Evolutionary conservation across 2,113 vertebrate genomes (phyloP).

Genomic region (Camelus dromedarius): DNA sequence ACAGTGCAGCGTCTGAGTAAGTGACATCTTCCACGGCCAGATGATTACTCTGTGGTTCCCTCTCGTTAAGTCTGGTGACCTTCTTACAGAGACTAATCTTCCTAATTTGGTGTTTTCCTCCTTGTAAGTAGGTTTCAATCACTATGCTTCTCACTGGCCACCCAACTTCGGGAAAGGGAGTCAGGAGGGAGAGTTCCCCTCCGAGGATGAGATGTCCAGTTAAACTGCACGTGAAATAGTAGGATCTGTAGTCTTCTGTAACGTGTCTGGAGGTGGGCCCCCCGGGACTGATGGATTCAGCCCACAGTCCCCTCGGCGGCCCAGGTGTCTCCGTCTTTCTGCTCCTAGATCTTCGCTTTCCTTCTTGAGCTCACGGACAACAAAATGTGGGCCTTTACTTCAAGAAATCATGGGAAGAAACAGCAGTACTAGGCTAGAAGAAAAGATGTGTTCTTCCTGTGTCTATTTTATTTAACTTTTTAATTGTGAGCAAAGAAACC

Average conservation of each 20-base stretch:
- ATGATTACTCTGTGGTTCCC: background rate
- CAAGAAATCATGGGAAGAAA: background rate
- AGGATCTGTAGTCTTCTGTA: background rate
- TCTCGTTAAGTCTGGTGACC: conserved; percentile 13
- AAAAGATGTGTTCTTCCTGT: background rate
- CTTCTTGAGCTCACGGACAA: background rate
- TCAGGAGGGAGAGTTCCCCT: background rate
- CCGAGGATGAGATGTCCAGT: background rate
- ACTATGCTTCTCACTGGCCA: background rate
- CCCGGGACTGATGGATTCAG: background rate
- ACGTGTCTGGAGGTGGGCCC: background rate
- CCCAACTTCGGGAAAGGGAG: background rate
- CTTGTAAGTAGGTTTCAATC: background rate
- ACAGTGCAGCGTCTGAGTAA: background rate
- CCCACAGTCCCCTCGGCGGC: background rate
- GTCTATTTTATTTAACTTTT: background rate
- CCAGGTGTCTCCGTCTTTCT: background rate
- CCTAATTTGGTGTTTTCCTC: background rate
- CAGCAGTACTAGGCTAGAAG: background rate
- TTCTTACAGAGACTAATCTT: background rate
- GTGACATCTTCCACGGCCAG: background rate
- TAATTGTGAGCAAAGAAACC: background rate
- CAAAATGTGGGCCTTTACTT: background rate
- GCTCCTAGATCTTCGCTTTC: background rate
- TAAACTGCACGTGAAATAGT: background rate